Conservation (phyloP, 2,113 vertebrate genomes). For the Pelmatolapia mariae region DNA sequence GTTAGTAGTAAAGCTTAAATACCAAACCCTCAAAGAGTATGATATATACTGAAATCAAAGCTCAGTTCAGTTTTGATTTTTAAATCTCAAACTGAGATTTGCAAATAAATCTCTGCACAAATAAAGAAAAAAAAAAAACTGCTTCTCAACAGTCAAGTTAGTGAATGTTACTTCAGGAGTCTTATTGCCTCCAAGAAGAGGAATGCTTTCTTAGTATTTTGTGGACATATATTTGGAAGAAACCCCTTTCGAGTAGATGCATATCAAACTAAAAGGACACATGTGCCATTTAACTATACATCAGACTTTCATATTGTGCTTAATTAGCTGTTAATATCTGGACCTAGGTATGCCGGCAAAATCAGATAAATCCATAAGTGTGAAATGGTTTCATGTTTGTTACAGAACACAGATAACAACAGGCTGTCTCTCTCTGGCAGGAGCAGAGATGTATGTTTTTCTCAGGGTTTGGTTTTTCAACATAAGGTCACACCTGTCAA, state of each 20-base stretch:
- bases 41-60: neutral
- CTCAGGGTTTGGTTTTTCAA: neutral
- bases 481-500: constrained; percentile 20
- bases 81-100: neutral
- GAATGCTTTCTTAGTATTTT: neutral
- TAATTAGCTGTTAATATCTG: neutral
- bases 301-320: neutral
- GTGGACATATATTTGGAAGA: neutral
- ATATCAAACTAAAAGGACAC: neutral
- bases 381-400: neutral
- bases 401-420: neutral
- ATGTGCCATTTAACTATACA: neutral
- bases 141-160: accelerated
- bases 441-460: neutral
- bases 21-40: neutral
- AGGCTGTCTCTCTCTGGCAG: neutral
- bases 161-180: neutral
- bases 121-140: accelerated
- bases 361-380: neutral
- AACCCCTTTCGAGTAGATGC: neutral
- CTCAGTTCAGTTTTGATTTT: neutral
- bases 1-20: neutral
- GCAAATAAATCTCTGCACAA: neutral
- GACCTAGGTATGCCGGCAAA: neutral
- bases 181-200: neutral